These are phyloP conservation scores for Eupsittula cactorum DNA, from an alignment of 2,113 vertebrate species.

Conservation along the genomic window DNA sequence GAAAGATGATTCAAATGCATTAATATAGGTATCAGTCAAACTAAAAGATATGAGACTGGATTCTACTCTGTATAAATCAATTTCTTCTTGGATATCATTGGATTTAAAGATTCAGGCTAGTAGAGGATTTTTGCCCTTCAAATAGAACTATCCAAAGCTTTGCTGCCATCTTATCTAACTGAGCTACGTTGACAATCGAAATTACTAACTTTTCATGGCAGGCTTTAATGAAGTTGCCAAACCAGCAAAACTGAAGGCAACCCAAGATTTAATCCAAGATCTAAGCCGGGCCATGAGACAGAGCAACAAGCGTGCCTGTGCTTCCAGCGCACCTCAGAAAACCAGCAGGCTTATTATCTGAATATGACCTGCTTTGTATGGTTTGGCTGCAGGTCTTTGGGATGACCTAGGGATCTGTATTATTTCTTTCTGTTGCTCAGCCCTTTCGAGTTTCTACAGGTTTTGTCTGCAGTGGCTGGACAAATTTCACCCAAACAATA, in stretches of 20 bases:
- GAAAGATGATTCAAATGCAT: not conserved
- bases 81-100: not conserved
- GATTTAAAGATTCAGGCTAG: not conserved
- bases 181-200: not conserved
- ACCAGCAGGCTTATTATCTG: not conserved
- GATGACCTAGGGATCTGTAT: too few relatives aligned
- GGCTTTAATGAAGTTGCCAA: not conserved
- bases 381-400: not conserved
- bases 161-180: not conserved
- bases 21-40: not conserved
- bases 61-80: not conserved
- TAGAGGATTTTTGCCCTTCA: not conserved
- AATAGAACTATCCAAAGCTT: not conserved
- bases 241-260: not conserved
- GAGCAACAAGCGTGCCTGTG: not conserved
- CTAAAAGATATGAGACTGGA: not conserved
- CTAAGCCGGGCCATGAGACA: not conserved
- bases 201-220: not conserved
- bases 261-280: not conserved
- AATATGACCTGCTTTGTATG: too few relatives aligned
- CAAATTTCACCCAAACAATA: not conserved
- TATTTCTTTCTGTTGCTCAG: not conserved
- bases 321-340: not conserved
- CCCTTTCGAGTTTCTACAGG: accelerated
- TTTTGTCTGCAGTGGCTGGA: not conserved